Evolutionary conservation across 2,797 vertebrate genomes (phyloP).

Genomic region (Myotis pilosus): DNA sequence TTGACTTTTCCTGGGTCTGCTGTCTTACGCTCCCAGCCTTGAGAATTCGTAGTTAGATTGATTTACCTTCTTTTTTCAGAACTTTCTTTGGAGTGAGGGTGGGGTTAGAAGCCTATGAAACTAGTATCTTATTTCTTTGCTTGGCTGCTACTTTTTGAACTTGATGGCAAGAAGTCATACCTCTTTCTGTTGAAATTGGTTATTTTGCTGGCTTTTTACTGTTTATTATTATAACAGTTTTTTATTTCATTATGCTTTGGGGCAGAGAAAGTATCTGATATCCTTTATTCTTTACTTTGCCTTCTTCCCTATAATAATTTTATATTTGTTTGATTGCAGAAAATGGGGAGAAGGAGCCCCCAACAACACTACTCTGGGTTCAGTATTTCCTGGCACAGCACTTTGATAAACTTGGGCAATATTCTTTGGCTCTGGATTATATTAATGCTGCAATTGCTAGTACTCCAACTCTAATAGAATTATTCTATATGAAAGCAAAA

Average conservation of each 20-base stretch:
- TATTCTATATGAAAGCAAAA: conserved; percentile 88
- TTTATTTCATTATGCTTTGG: conserved; percentile 15
- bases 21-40: neutral
- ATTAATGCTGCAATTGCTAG: conserved; percentile 86
- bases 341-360: conserved; percentile 85
- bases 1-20: neutral
- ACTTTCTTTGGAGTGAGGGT: neutral
- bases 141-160: neutral
- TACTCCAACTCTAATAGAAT: conserved; percentile 87
- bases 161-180: neutral
- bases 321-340: conserved; percentile 81
- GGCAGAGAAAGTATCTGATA: neutral
- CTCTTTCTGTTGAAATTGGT: conserved; percentile 22
- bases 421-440: conserved; percentile 86
- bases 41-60: neutral
- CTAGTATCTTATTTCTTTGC: neutral
- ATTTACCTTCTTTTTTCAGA: neutral
- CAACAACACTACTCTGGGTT: conserved; percentile 87
- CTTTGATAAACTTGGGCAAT: conserved; percentile 88
- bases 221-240: neutral
- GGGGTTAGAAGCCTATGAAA: neutral
- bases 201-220: conserved; percentile 17
- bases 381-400: conserved; percentile 88
- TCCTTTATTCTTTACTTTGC: conserved; percentile 10
- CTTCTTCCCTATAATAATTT: conserved; percentile 1